Base-by-base conservation (phyloP, 2,888 invertebrate genomes). In the Machimus rusticus region DNA sequence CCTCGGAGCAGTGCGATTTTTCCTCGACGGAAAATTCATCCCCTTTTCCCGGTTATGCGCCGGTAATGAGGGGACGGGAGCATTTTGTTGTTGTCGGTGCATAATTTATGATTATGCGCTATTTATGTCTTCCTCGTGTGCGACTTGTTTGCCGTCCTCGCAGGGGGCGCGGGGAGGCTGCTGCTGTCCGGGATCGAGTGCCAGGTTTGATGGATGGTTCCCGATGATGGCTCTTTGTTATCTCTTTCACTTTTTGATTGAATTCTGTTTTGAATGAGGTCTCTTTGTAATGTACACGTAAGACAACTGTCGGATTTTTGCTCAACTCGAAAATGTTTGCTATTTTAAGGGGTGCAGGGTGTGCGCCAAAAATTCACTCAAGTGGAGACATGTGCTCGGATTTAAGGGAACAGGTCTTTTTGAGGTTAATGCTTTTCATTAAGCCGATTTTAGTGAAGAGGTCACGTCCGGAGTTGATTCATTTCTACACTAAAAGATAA, bases 51-150 rank as follows among this genome's bases (percentile, higher is more conserved):
- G 86, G 31, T n/a, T 19, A 77, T 37, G 19, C 14, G 55, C 76
- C 77, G n/a, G 57, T 86, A 88, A 89, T 89, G 87, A 89, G 87
- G 89, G 88, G 89, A 84, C 87, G 76, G 79, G 86, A 87, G 77
- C 87, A 85, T 89, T 89, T 87, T 89, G 87, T 87, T 89, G 76
- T 87, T 87, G 87, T 74, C 57, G 78, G 43, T 89, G 55, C 87
- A 88, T 88, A 87, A 89, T 89, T 89, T 89, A 89, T 89, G 87
- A 89, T 87, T 87, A 89, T 88, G 87, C 87, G 87, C 87, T 87
- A 87, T 87, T 85, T 85, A 85, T 85, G 85, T 85, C 74, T 51
- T 85, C 31, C 51, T 88, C 74, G 77, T 66, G 84, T 87, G 78
- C 78, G 86, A 81, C 84, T 84, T 86, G 87, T 78, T 46, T 51